These are phyloP conservation scores for Cylloceria caligata DNA, from an alignment of 2,888 invertebrate species.

Conservation along the genomic window DNA sequence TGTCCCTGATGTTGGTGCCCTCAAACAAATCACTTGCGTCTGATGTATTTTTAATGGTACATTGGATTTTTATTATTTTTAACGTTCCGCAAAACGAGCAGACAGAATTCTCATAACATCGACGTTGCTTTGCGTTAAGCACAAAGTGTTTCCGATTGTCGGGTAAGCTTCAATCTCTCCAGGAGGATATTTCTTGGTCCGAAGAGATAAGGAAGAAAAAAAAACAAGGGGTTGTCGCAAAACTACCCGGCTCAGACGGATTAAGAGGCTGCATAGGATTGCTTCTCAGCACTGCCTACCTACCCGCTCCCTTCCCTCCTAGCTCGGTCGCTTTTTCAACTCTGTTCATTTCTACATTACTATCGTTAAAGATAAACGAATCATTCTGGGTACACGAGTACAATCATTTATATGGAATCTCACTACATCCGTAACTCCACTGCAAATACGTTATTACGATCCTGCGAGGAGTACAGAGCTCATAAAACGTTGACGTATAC, in stretches of 20 bases:
- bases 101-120: background rate
- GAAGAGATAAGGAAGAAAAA: slow-evolving; percentile 18
- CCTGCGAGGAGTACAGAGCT: slow-evolving; percentile 17
- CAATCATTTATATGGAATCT: slow-evolving; percentile 32
- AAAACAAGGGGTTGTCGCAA: slow-evolving; percentile 15
- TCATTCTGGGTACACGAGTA: slow-evolving; percentile 37
- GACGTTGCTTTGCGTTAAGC: background rate
- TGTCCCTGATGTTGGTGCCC: background rate
- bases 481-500: slow-evolving; percentile 36
- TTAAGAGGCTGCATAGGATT: slow-evolving; percentile 29
- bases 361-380: slow-evolving; percentile 43
- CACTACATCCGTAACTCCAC: slow-evolving; percentile 33
- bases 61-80: slow-evolving; percentile 24
- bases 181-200: slow-evolving; percentile 15
- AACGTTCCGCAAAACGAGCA: slow-evolving; percentile 2
- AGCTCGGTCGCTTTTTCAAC: background rate
- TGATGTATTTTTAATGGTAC: slow-evolving; percentile 31
- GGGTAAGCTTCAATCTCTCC: background rate
- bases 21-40: background rate
- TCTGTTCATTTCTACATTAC: slow-evolving; percentile 8
- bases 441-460: slow-evolving; percentile 42
- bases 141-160: background rate
- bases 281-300: background rate
- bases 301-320: background rate
- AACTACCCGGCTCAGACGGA: slow-evolving; percentile 39